These are phyloP conservation scores for Hyperopisus bebe DNA, from an alignment of 2,113 vertebrate species.

Conservation along the genomic window DNA sequence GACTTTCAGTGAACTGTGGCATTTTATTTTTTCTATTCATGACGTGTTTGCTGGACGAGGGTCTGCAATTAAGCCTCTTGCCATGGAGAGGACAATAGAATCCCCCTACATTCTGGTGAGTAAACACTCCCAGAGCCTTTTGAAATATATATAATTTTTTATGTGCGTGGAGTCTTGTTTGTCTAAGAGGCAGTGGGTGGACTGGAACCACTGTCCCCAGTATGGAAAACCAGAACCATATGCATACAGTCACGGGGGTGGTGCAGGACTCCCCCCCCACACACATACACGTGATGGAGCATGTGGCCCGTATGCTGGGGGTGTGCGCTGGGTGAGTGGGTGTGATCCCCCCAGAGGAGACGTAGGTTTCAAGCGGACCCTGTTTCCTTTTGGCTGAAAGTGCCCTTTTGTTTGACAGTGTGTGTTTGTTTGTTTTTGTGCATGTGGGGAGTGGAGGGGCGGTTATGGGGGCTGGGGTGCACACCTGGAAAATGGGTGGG, in stretches of 20 bases:
- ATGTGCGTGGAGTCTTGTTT: background rate
- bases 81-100: background rate
- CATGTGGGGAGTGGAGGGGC: background rate
- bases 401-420: background rate
- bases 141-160: background rate
- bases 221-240: background rate
- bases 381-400: background rate
- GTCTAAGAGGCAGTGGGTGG: background rate
- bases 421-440: background rate
- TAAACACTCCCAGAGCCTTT: background rate
- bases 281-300: background rate
- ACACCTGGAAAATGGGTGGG: conserved; percentile 14
- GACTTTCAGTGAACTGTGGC: background rate
- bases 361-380: background rate
- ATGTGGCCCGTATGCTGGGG: background rate
- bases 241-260: background rate
- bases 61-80: background rate
- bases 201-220: background rate
- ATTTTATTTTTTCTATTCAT: background rate
- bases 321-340: background rate
- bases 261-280: background rate
- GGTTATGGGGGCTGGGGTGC: background rate
- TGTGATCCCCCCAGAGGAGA: background rate
- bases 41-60: background rate
- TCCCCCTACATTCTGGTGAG: background rate